Percentiles rank a stretch among this genome's conserved stretches.
These are phyloP conservation scores for Platygyra sinensis DNA, from an alignment of 64 coral and sea anemone species.

Conservation along the genomic window DNA sequence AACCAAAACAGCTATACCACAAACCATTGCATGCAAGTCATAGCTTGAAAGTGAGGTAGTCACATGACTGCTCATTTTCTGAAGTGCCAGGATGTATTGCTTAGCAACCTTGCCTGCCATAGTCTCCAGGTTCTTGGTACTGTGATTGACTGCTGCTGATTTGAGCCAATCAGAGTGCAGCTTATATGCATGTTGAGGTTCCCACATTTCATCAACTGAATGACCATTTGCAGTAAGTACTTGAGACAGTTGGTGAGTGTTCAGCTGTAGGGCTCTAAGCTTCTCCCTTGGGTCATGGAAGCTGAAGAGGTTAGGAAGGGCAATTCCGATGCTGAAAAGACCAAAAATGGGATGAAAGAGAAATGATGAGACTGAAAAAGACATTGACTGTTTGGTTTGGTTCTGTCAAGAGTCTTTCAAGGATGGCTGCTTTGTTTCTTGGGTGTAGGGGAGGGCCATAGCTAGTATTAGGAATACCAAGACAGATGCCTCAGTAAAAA, in stretches of 20 bases:
- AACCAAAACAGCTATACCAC: slow-evolving; percentile 67
- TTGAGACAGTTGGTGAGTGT: slow-evolving; percentile 76
- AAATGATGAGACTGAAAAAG: too few relatives aligned
- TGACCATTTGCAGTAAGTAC: slow-evolving; percentile 82
- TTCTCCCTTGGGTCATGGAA: slow-evolving; percentile 61
- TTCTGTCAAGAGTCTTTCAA: too few relatives aligned
- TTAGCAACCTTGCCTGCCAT: slow-evolving; percentile 68
- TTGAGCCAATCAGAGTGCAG: slow-evolving; percentile 87
- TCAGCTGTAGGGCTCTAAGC: slow-evolving; percentile 80
- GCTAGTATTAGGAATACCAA: too few relatives aligned
- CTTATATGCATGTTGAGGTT: slow-evolving; percentile 66
- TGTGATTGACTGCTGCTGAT: slow-evolving; percentile 11
- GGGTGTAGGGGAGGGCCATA: too few relatives aligned
- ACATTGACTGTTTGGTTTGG: too few relatives aligned
- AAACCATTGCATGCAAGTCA: slow-evolving; percentile 84
- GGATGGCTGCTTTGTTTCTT: too few relatives aligned
- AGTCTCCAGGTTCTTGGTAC: background rate
- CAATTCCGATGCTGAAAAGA: slow-evolving; percentile 70
- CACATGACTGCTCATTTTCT: slow-evolving; percentile 69
- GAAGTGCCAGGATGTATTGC: slow-evolving; percentile 74
- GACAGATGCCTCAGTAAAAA: too few relatives aligned
- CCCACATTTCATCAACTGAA: slow-evolving; percentile 44
- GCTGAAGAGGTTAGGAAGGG: slow-evolving; percentile 61
- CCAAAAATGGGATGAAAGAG: background rate
- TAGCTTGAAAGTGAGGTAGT: slow-evolving; percentile 87